Base-by-base conservation (phyloP, 2,797 vertebrate species). In the Cryptoprocta ferox region DNA sequence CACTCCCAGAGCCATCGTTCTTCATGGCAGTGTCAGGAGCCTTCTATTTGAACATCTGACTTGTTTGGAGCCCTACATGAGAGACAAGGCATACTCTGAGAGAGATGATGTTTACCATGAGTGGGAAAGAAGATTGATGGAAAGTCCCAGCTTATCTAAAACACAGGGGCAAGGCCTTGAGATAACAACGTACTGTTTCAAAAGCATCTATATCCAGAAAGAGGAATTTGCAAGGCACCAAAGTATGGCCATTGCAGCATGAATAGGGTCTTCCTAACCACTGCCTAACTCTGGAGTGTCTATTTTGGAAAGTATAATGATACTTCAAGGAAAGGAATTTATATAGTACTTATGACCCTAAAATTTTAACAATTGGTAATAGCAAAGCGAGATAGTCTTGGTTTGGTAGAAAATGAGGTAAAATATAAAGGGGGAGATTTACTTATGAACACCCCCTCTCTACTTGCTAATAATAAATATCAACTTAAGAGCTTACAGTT, bases 141-240 rank as follows among this genome's bases (percentile, higher is more conserved):
- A 68, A 96, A 97, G 80, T 80, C 85, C 89, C 48, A 61, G 37
- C 56, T 97, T 97, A 97, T 98, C 95, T 96, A 92, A 92, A 91
- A 95, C 70, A 6, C 68, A 71, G 32, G 70, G 68, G 70, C 91
- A 80, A 80, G 66, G 21, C 21, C 11, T 39, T 35, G 68, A 94
- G 93, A 96, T 97, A 95, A 97, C 80, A 97, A 24, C 10, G 26
- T 14, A 61, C 42, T 48, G 63, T 82, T 94, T 97, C 68, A 35
- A 95, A 95, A 95, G 15, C 48, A 80, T 94, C 95, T 87, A 50
- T 4, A 5, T 91, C 6, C 80, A 91, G 65, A 87, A 82, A 84
- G 71, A 81, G 65, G 82, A 93, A 86, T 89, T 87, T 66, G 28
- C 28, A 48, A 92, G 61, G 39, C 26, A 2, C n/a, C 61, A 75